Conservation (phyloP, 2,113 vertebrate genomes). For the Archilochus colubris region DNA sequence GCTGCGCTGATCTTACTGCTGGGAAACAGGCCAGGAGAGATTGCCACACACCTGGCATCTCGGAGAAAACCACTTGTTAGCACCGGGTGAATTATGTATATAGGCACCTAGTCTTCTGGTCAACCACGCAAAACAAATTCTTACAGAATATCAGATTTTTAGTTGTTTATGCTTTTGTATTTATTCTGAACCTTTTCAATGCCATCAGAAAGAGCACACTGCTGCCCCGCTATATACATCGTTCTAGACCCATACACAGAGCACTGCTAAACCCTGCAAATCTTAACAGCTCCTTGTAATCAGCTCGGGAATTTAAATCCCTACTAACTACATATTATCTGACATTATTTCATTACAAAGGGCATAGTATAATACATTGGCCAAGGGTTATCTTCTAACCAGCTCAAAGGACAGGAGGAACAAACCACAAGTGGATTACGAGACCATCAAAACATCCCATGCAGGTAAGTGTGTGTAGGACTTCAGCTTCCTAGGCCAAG, state of each 20-base stretch:
- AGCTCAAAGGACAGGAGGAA: constrained; percentile 33
- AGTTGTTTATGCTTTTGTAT: background rate
- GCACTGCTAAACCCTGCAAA: background rate
- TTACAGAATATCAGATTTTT: background rate
- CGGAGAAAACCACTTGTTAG: rapidly evolving
- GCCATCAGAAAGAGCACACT: background rate
- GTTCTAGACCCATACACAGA: background rate
- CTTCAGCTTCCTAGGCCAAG: background rate
- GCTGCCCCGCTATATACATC: too few relatives aligned
- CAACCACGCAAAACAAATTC: background rate
- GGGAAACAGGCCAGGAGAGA: background rate
- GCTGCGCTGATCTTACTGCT: rapidly evolving
- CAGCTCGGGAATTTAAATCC: constrained; percentile 64
- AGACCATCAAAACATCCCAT: background rate
- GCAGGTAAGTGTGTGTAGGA: background rate
- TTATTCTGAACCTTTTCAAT: background rate
- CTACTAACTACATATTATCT: constrained; percentile 60
- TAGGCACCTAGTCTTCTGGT: background rate
- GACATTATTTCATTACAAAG: constrained; percentile 68
- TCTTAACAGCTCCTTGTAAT: constrained; percentile 48
- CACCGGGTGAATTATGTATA: background rate
- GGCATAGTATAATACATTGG: constrained; percentile 54
- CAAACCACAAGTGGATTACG: background rate
- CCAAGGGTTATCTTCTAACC: constrained; percentile 66
- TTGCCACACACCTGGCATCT: rapidly evolving